Evolutionary conservation across 2,113 vertebrate genomes (phyloP), one percentile per base, ranked within the genome.

Genomic region (Gymnocephalus cernua): DNA sequence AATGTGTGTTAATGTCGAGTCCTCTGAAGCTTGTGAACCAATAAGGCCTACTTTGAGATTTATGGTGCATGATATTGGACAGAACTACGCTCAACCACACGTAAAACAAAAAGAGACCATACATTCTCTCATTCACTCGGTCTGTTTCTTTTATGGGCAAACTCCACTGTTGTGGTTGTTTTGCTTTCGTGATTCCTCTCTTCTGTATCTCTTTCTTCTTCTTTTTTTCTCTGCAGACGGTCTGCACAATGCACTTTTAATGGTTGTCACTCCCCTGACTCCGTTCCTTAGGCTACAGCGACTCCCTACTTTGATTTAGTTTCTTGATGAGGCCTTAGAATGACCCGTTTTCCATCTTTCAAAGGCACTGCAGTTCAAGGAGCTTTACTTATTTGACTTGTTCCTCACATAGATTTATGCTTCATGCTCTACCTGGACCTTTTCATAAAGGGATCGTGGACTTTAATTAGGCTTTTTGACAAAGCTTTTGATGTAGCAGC

Each of bases 61-160:
- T 70, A 91, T 80, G 67, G 21, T 3, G 87, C 80, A 70, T 87
- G 91, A 93, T 92, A 92, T 92, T 91, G 66, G 82, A 87, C 92
- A 89, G 89, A 87, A 74, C 68, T 74, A 41, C 47, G 32, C 72
- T 38, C 35, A 90, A 89, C 86, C 86, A 85, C 85, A 89, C 59
- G 2, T 41, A 25, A 82, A 71, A 83, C 75, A 65, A 81, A 85
- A 74, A 56, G 68, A 56, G 73, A 19, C 45, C 67, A 32, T 13
- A 21, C 69, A 41, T 68, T 71, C 32, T 58, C 74, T 58, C 67
- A 67, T 53, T 69, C 14, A 2, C 21, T 77, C 18, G 2, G 69
- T n/a, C 18, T 35, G 50, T 35, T 57, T 58, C 54, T 77, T 41
- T 77, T 54, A n/a, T 25, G 51, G 38, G 51, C 4, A 1, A 51